Evolutionary conservation across 1,140 invertebrate species (phyloP).

Genomic region (Drosophila melanica): DNA sequence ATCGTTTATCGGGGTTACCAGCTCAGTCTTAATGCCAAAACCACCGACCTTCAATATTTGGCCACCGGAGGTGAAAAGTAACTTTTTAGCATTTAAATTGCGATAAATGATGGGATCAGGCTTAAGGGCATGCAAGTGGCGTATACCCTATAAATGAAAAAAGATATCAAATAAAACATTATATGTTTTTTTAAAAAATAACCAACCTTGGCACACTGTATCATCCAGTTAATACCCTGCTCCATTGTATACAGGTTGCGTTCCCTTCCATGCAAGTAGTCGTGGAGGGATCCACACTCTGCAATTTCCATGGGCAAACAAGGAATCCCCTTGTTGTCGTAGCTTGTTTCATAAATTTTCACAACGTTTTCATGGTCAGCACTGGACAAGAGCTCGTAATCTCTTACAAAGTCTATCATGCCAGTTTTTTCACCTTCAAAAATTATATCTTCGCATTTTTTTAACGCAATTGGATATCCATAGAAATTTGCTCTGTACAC

Average conservation of each 20-base stretch:
- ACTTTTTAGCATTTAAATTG: too few relatives aligned
- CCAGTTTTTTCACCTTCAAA: too few relatives aligned
- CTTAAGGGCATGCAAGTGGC: too few relatives aligned
- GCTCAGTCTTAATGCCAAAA: too few relatives aligned
- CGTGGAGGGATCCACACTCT: slow-evolving; percentile 3
- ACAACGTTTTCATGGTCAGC: neutral
- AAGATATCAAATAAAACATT: too few relatives aligned
- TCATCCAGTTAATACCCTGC: slow-evolving; percentile 3
- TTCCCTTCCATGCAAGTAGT: neutral
- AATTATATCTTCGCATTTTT: neutral
- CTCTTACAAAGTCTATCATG: neutral
- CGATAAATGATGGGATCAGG: too few relatives aligned
- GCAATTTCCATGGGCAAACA: neutral
- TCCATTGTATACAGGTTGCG: neutral
- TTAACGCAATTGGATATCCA: neutral
- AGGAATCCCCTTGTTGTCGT: neutral
- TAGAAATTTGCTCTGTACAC: neutral
- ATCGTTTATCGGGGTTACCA: too few relatives aligned
- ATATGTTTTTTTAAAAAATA: neutral
- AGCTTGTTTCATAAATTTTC: neutral
- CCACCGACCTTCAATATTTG: too few relatives aligned
- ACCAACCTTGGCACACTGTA: neutral
- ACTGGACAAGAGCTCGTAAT: neutral
- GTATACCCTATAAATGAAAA: too few relatives aligned
- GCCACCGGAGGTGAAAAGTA: too few relatives aligned